These are phyloP conservation scores for Drosophila merina DNA, from an alignment of 2,888 invertebrate species.

Conservation along the genomic window DNA sequence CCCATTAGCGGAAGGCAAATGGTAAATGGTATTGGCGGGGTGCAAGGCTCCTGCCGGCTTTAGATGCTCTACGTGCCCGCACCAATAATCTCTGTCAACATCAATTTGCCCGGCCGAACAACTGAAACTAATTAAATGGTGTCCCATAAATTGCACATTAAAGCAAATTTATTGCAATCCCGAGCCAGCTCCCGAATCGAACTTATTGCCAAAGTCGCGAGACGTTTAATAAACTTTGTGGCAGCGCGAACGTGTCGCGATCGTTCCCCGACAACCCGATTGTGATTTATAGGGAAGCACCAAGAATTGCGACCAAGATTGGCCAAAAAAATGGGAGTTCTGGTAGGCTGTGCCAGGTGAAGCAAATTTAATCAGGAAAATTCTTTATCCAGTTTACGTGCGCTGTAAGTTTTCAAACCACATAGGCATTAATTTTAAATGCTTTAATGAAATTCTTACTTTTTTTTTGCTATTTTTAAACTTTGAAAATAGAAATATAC, in stretches of 20 bases:
- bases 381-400: constrained; percentile 24
- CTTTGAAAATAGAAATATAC: too few species aligned
- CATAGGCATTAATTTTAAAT: too few species aligned
- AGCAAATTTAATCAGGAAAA: constrained; percentile 35
- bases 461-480: too few species aligned
- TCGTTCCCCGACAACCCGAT: constrained; percentile 59
- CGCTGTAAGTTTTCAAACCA: too few species aligned
- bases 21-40: constrained; percentile 20
- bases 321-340: background rate
- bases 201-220: constrained; percentile 78
- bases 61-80: constrained; percentile 69
- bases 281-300: constrained; percentile 61
- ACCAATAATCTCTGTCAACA: constrained; percentile 82
- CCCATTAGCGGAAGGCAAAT: constrained; percentile 57
- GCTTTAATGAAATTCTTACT: too few species aligned
- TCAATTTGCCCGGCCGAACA: constrained; percentile 75
- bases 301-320: background rate
- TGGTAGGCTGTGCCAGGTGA: too few species aligned
- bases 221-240: constrained; percentile 76
- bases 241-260: constrained; percentile 65
- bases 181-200: constrained; percentile 57
- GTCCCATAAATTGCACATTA: constrained; percentile 82
- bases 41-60: constrained; percentile 10
- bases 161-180: constrained; percentile 80
- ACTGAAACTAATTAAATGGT: constrained; percentile 82